Evolutionary conservation across 2,888 invertebrate genomes (phyloP).

Genomic region (Apomyelois bistriatella): DNA sequence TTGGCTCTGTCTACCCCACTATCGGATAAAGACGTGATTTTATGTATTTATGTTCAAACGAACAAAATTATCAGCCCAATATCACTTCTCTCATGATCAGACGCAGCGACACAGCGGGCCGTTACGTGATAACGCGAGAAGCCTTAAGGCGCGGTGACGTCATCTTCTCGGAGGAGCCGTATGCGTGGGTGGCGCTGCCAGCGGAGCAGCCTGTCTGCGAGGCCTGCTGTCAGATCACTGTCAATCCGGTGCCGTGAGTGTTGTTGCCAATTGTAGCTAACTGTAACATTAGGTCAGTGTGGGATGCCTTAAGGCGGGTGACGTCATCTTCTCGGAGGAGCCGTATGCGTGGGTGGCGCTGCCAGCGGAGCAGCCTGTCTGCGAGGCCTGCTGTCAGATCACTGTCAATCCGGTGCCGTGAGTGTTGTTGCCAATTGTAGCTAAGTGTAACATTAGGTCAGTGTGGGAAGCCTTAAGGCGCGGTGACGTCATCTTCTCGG

Average conservation of each 20-base stretch:
- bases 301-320: conserved; percentile 81
- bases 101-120: conserved; percentile 79
- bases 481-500: conserved; percentile 89
- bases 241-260: conserved; percentile 66
- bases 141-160: conserved; percentile 83
- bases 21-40: too few species aligned
- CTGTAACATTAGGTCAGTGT: too few species aligned
- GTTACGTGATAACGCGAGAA: conserved; percentile 82
- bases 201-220: conserved; percentile 83
- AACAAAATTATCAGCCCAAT: neutral
- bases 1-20: too few species aligned
- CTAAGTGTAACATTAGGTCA: too few species aligned
- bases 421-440: conserved; percentile 41
- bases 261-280: too few species aligned
- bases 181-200: conserved; percentile 85
- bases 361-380: conserved; percentile 79
- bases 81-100: conserved; percentile 37
- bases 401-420: conserved; percentile 83
- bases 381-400: conserved; percentile 86
- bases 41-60: too few species aligned
- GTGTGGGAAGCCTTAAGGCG: conserved; percentile 73
- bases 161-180: conserved; percentile 89
- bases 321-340: conserved; percentile 88
- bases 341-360: conserved; percentile 89
- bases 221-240: conserved; percentile 82